These are phyloP conservation scores for Lamproptera curius DNA, from an alignment of 2,888 invertebrate genomes.

Conservation along the genomic window DNA sequence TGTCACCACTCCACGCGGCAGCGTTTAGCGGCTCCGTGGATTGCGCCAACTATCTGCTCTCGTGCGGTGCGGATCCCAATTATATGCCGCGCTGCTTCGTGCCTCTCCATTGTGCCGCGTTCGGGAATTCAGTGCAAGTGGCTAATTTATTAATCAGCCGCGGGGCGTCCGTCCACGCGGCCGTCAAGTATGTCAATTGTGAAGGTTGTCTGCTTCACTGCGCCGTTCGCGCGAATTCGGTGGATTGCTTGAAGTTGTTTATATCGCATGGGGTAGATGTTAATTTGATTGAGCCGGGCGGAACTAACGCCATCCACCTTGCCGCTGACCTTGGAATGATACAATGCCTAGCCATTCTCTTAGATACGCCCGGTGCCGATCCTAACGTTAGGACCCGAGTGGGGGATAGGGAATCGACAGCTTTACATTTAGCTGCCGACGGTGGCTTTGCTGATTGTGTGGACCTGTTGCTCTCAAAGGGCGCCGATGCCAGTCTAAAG, in stretches of 20 bases:
- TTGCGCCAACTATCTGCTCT: conserved; percentile 83
- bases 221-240: conserved; percentile 89
- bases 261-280: conserved; percentile 86
- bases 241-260: conserved; percentile 88
- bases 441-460: conserved; percentile 91
- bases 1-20: conserved; percentile 86
- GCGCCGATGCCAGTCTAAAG: conserved; percentile 85
- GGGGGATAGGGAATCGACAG: conserved; percentile 86
- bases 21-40: conserved; percentile 88
- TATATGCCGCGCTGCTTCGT: conserved; percentile 84
- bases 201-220: conserved; percentile 90
- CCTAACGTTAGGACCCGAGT: conserved; percentile 83
- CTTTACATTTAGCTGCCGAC: conserved; percentile 92
- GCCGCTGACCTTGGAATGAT: conserved; percentile 88
- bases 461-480: conserved; percentile 83
- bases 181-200: conserved; percentile 81
- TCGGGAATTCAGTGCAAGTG: conserved; percentile 90
- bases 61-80: conserved; percentile 83
- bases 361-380: conserved; percentile 85
- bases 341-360: conserved; percentile 85
- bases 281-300: conserved; percentile 85
- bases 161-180: conserved; percentile 83
- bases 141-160: conserved; percentile 86
- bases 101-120: conserved; percentile 93
- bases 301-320: conserved; percentile 88